Evolutionary conservation across 2,888 invertebrate genomes (phyloP).

Genomic region (Crepidodera aurea): DNA sequence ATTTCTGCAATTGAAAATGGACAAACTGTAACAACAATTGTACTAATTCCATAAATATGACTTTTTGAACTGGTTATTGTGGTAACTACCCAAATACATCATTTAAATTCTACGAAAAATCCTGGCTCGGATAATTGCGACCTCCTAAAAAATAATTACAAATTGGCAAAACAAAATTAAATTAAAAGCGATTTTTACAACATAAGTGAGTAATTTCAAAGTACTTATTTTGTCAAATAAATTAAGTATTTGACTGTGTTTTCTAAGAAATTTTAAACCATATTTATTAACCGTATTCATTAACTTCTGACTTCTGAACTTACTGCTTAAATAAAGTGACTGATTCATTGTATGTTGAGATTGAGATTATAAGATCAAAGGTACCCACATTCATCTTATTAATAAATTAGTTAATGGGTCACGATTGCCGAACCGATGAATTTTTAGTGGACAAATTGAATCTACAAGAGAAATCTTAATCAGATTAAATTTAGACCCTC

Average conservation of each 20-base stretch:
- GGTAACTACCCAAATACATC: too few species aligned
- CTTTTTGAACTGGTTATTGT: too few species aligned
- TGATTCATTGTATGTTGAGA: neutral
- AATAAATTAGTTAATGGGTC: slow-evolving; percentile 18
- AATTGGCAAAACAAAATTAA: neutral
- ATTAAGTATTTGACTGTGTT: neutral
- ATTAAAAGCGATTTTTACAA: neutral
- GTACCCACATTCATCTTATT: slow-evolving; percentile 20
- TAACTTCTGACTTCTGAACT: neutral
- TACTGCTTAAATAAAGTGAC: neutral
- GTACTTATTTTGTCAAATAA: neutral
- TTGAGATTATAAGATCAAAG: slow-evolving; percentile 22
- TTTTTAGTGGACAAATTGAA: neutral
- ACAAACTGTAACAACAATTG: too few species aligned
- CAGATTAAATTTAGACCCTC: neutral
- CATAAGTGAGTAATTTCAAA: neutral
- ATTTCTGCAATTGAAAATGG: too few species aligned
- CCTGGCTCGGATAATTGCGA: too few species aligned
- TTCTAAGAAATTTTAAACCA: neutral
- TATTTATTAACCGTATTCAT: neutral
- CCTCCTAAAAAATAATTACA: too few species aligned
- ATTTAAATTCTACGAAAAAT: too few species aligned
- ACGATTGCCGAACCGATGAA: neutral
- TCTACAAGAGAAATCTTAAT: neutral
- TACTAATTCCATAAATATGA: too few species aligned